Percentiles rank a stretch among this genome's conserved stretches.
phyloP scores from a whole-genome alignment of 2,797 vertebrate species.

The Mallotus villosus region DNA sequence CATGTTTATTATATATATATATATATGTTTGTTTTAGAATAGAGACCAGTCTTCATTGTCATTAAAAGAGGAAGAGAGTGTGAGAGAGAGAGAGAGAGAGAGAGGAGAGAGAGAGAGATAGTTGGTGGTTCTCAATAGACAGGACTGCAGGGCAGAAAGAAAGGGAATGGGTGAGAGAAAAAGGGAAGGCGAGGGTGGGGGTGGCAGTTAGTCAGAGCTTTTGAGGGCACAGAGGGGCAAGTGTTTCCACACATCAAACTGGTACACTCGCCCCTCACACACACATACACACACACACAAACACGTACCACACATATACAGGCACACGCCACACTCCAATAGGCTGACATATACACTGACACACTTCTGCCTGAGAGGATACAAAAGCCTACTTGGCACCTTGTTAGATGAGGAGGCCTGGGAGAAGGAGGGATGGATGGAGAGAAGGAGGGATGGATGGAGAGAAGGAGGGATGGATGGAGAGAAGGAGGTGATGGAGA shows the following conservation, averaged over 20 bases:
- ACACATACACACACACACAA: no score
- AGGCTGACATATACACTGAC: conserved; percentile 44
- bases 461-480: not conserved
- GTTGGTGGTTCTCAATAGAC: not conserved
- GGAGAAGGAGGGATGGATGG: conserved; percentile 8
- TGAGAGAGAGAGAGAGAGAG: not conserved
- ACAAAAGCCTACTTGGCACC: conserved; percentile 53
- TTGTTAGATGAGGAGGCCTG: conserved; percentile 5
- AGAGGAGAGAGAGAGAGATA: not conserved
- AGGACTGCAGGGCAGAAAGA: no score
- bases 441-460: conserved; percentile 8
- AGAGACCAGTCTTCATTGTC: conserved; percentile 53
- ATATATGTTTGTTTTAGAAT: conserved; percentile 55
- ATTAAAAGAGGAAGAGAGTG: no score
- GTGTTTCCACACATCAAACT: conserved; percentile 55
- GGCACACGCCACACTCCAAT: not conserved
- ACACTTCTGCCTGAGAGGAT: conserved; percentile 64
- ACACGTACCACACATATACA: not conserved
- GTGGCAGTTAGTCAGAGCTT: conserved; percentile 58
- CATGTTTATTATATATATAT: conserved; percentile 11
- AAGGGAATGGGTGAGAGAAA: no score
- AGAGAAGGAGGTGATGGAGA: not conserved
- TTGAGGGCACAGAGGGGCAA: conserved; percentile 51
- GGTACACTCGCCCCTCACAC: not conserved
- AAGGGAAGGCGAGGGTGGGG: conserved; percentile 13